Evolutionary conservation across 2,888 invertebrate species (phyloP).

Genomic region (Spatulosminthurus flaviceps): DNA sequence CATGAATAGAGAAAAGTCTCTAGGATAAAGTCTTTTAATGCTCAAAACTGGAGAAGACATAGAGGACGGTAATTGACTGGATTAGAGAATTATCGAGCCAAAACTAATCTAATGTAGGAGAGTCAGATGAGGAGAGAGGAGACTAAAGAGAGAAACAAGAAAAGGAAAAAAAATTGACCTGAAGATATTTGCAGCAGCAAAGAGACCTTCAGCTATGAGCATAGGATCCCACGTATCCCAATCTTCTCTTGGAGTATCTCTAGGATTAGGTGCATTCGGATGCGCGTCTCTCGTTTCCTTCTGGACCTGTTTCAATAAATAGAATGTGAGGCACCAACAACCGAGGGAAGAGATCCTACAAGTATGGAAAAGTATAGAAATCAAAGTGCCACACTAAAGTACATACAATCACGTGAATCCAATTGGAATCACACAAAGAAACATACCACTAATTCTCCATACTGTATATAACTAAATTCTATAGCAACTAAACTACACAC

Average conservation of each 20-base stretch:
- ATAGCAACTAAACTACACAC: too few species aligned
- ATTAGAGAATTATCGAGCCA: slow-evolving; percentile 4
- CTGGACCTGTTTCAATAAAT: slow-evolving; percentile 71
- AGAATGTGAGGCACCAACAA: too few species aligned
- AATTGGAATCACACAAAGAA: too few species aligned
- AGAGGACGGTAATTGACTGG: neutral
- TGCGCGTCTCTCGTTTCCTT: slow-evolving; percentile 69
- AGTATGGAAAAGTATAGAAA: neutral
- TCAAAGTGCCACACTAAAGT: neutral
- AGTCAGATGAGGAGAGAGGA: slow-evolving; percentile 29
- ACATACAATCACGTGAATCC: too few species aligned
- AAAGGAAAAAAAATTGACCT: slow-evolving; percentile 72
- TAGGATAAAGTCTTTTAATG: neutral
- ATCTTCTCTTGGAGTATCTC: slow-evolving; percentile 75
- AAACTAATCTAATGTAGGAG: neutral
- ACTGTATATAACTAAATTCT: too few species aligned
- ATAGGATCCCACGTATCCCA: slow-evolving; percentile 99
- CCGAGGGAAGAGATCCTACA: neutral
- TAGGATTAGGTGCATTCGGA: neutral
- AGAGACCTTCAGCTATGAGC: slow-evolving; percentile 93
- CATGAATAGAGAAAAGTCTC: neutral
- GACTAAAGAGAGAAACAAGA: slow-evolving; percentile 73
- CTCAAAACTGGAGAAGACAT: neutral
- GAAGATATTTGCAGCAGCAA: slow-evolving; percentile 98
- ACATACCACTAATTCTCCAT: too few species aligned